Base-by-base conservation (phyloP, 2,888 invertebrate species). In the Lysandra coridon region DNA sequence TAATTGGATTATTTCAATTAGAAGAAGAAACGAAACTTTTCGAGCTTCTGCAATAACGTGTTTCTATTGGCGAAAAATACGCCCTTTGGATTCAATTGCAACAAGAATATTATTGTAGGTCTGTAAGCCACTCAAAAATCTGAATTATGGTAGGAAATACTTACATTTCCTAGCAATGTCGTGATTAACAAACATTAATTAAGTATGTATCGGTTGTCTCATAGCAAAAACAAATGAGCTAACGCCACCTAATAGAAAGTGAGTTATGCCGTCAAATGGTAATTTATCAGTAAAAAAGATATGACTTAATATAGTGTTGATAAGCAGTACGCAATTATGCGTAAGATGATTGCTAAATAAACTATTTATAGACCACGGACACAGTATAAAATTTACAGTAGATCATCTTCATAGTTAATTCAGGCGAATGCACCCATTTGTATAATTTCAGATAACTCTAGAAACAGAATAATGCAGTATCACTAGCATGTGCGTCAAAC, bases 161-260 rank as follows among this genome's bases (percentile, higher is more conserved):
- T 12, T 37, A 14, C 69, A 17, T 37, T 69, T 69, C 69, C 69
- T 69, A 7, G 17, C 33, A 1, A 37, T 69, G 17, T 69, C 69
- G 33, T 69, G 69, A 69, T 69, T 33, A 69, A 33, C 12, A 33
- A 37, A 69, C 69, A 69, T 69, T 69, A 37, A 69, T 69, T 69
- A 37, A 0, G 14, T 69, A 69, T 69, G 69, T 69, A 69, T 69
- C 37, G 69, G 17, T 30, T 23, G n/a, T 30, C 6, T 62, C 12
- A 12, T 37, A 37, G 30, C 69, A 69, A 69, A 69, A 69, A 69
- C 17, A 69, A 69, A 69, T 30, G 33, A 69, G 69, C 69, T 33
- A 17, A 17, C 4, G 12, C 14, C 12, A 6, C 69, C 69, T 69
- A 37, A 17, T 69, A 33, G 69, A 69, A 69, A 69, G 69, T 69